A percentile compares a stretch with the other conserved stretches of the same genome.
These are phyloP conservation scores for Hippocampus abdominalis DNA, from an alignment of 2,113 vertebrate genomes.

Conservation along the genomic window DNA sequence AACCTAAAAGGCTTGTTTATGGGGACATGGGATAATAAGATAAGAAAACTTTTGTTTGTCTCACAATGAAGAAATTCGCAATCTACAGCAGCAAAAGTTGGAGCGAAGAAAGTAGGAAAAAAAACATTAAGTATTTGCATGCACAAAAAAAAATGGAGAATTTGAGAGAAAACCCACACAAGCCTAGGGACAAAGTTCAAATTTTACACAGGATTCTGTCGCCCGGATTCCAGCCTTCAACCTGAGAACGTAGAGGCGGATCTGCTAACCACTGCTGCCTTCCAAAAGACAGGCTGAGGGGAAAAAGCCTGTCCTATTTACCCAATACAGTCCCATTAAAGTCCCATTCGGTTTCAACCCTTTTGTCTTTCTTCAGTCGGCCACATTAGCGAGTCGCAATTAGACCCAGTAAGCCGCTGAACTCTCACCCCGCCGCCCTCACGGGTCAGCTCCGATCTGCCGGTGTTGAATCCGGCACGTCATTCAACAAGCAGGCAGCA, in stretches of 20 bases:
- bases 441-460: slow-evolving; percentile 40
- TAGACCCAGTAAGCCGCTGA: slow-evolving; percentile 14
- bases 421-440: slow-evolving; percentile 12
- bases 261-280: neutral
- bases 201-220: neutral
- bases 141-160: too few species aligned
- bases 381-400: slow-evolving; percentile 10
- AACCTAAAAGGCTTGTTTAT: too few species aligned
- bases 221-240: neutral
- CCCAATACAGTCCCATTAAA: neutral
- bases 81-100: too few species aligned
- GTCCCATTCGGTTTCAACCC: neutral
- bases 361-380: neutral
- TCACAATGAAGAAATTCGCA: too few species aligned
- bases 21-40: too few species aligned
- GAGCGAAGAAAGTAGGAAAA: too few species aligned
- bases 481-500: slow-evolving; percentile 50
- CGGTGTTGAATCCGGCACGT: slow-evolving; percentile 50
- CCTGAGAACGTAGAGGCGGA: neutral
- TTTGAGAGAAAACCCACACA: too few species aligned
- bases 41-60: too few species aligned
- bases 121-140: too few species aligned
- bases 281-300: neutral
- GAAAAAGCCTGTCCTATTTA: neutral
- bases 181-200: neutral